Evolutionary conservation across 2,113 vertebrate species (phyloP), one percentile per base, ranked within the genome.

Genomic region (Microtus oregoni): DNA sequence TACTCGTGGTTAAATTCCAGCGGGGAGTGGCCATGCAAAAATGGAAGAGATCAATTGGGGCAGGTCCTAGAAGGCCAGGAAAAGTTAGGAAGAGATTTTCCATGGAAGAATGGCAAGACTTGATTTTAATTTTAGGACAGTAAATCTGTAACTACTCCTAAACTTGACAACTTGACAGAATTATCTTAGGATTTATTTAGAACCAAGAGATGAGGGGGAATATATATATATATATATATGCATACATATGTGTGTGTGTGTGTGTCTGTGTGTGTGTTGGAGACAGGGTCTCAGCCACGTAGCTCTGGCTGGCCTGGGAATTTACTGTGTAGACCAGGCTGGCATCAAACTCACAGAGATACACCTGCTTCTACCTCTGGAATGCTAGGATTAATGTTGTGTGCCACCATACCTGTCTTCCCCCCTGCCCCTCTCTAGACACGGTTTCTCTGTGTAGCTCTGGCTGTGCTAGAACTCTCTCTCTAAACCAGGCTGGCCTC

Each of bases 111-210:
- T 67, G 72, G 52, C 17, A 79, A 70, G 63, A 79, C 72, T 26
- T 67, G 87, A 92, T 67, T 96, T 93, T 91, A 77, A 77, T 82
- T 95, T 93, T 85, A 76, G 32, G 63, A 78, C 4, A 4, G 67
- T 87, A 81, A 50, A 10, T 81, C 63, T 19, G 44, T 24, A 88
- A 85, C 68, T 93, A 94, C 67, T 91, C 41, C 79, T 91, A 65
- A 93, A 85, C 20, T 63, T 94, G 63, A 92, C 5, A 93, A 85
- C 20, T 63, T 94, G 63, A 92, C 5, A 90, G 30, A 92, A 91
- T 67, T 15, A 92, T 65, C 15, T 41, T 81, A 96, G 92, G 81
- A 78, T 68, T 89, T 96, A 89, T n/a, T 92, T 92, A 86, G 65
- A 97, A 81, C 72, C 55, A 92, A 94, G 6, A 28, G 91, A 58